Percentiles rank a stretch among this genome's conserved stretches.
Conservation (phyloP, 2,797 vertebrate genomes). For the Hypotaenidia philippensis region DNA sequence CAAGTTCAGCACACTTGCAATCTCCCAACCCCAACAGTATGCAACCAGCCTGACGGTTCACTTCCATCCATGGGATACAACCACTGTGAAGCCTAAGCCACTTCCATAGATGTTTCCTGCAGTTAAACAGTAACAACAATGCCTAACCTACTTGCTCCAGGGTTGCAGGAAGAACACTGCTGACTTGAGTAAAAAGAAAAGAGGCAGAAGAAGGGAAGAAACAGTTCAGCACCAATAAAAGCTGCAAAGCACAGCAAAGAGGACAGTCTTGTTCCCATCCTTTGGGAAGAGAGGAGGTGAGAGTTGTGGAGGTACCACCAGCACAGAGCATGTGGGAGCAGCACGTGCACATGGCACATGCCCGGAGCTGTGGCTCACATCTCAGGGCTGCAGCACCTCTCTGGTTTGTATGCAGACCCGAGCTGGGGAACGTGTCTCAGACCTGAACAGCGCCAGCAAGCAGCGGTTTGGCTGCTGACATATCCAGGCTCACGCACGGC, state of each 20-base stretch:
- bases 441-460: fast-evolving
- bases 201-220: neutral
- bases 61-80: neutral
- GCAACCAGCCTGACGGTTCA: neutral
- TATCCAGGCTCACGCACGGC: neutral
- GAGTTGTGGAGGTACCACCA: neutral
- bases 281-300: neutral
- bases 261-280: neutral
- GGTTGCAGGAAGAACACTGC: neutral
- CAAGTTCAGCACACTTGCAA: neutral
- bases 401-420: neutral
- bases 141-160: neutral
- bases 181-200: neutral
- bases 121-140: neutral
- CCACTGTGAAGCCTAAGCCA: neutral
- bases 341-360: fast-evolving
- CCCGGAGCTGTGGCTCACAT: neutral
- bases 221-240: neutral
- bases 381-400: neutral
- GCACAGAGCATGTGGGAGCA: neutral
- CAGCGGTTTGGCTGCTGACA: neutral
- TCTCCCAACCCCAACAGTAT: neutral
- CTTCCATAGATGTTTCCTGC: neutral
- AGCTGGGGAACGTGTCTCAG: neutral
- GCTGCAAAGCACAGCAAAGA: neutral